Evolutionary conservation across 2,113 vertebrate species (phyloP).

Genomic region (Cranoglanis bouderius): DNA sequence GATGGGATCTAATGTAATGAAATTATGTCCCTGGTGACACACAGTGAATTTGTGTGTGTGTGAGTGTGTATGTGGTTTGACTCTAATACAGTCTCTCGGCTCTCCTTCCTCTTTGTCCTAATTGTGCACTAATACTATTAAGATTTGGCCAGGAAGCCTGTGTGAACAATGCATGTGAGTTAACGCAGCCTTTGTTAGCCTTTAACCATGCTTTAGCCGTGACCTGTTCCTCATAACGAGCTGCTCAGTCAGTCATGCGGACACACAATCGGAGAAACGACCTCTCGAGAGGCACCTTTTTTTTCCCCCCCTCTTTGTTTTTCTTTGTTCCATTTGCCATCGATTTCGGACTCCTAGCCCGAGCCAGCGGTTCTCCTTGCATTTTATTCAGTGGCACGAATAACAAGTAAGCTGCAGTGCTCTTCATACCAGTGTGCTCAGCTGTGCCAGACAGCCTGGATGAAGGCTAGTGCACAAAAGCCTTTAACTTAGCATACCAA

Average conservation of each 20-base stretch:
- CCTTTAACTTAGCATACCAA: conserved; percentile 24
- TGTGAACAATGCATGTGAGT: conserved; percentile 42
- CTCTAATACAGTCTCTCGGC: background rate
- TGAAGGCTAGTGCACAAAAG: conserved; percentile 20
- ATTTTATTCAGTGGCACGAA: conserved; percentile 28
- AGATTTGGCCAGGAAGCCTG: conserved; percentile 41
- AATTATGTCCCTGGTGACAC: background rate
- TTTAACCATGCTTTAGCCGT: background rate
- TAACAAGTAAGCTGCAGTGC: conserved; percentile 41
- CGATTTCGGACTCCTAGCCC: background rate
- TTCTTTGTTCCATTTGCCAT: background rate
- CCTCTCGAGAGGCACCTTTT: background rate
- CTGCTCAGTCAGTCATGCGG: conserved; percentile 1
- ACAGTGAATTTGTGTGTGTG: background rate
- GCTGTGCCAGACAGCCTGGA: conserved; percentile 37
- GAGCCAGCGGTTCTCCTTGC: background rate
- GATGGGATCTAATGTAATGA: background rate
- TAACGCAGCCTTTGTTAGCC: background rate
- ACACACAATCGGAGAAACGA: background rate
- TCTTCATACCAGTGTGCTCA: conserved; percentile 27
- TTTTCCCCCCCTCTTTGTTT: background rate
- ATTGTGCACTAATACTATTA: conserved; percentile 70
- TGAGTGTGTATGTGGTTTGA: background rate
- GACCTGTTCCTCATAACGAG: background rate
- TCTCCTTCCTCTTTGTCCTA: conserved; percentile 65